A percentile compares a stretch with the other conserved stretches of the same genome.
Conservation (phyloP, 2,888 invertebrate species). For the Nephrotoma flavescens region DNA sequence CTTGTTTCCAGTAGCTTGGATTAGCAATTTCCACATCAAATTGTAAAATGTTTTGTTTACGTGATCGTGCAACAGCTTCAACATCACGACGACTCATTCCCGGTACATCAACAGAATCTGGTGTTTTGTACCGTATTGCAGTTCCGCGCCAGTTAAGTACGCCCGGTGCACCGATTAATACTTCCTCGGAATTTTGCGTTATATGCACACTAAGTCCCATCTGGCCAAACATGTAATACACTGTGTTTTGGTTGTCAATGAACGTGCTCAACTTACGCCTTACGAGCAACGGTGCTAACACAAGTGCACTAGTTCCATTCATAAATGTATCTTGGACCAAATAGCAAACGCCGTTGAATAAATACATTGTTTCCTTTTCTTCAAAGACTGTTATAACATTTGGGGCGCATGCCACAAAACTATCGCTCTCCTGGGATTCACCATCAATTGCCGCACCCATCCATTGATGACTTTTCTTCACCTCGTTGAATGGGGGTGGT, state of each 20-base stretch:
- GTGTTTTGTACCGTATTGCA: slow-evolving; percentile 18
- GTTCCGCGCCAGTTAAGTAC: slow-evolving; percentile 29
- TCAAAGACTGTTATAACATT: background rate
- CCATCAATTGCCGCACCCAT: slow-evolving; percentile 37
- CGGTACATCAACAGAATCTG: background rate
- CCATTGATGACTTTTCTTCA: slow-evolving; percentile 32
- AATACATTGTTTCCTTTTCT: background rate
- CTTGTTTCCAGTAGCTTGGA: slow-evolving; percentile 22
- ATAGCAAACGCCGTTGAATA: background rate
- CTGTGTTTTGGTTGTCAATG: background rate
- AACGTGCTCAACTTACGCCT: background rate
- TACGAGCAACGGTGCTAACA: background rate
- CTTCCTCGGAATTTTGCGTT: slow-evolving; percentile 28
- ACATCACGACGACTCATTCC: slow-evolving; percentile 25
- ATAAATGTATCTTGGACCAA: background rate
- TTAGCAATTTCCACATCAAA: slow-evolving; percentile 24
- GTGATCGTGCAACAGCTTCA: background rate
- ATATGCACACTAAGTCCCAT: slow-evolving; percentile 30
- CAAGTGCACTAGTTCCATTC: background rate
- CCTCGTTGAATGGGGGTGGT: slow-evolving; percentile 3
- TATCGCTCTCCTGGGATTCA: slow-evolving; percentile 27
- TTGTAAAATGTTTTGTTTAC: slow-evolving; percentile 18
- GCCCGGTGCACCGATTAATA: slow-evolving; percentile 31
- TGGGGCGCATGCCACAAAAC: slow-evolving; percentile 15
- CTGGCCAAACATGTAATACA: slow-evolving; percentile 26